Evolutionary conservation across 1,140 invertebrate genomes (phyloP).

Genomic region (Camponotus floridanus): DNA sequence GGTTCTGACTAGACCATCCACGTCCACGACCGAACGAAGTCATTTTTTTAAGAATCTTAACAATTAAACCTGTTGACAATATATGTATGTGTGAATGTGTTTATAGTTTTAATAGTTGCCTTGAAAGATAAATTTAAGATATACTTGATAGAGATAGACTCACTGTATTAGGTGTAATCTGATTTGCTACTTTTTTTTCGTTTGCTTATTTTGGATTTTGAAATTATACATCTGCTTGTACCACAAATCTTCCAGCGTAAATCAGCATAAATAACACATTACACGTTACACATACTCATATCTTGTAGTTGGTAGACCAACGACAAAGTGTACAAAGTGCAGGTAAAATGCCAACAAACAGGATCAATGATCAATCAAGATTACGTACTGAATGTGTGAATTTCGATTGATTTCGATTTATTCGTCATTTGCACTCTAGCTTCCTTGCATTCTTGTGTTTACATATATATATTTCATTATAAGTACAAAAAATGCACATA

Average conservation of each 20-base stretch:
- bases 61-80: not conserved
- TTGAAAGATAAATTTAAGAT: not conserved
- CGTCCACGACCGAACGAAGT: constrained; percentile 56
- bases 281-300: too few species aligned
- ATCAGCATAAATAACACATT: not conserved
- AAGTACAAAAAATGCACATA: too few species aligned
- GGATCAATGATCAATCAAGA: too few species aligned
- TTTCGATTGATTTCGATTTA: too few species aligned
- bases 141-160: not conserved
- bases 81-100: too few species aligned
- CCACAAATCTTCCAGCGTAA: not conserved
- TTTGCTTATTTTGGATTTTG: not conserved
- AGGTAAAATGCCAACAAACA: not conserved
- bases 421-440: too few species aligned
- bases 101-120: not conserved
- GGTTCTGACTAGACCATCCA: constrained; percentile 35
- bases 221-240: not conserved
- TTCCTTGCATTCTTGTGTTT: too few species aligned
- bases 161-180: not conserved
- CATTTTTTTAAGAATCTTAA: not conserved
- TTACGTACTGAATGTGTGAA: too few species aligned
- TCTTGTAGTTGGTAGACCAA: not conserved
- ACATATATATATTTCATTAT: too few species aligned
- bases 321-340: not conserved
- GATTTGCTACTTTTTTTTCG: not conserved